Evolutionary conservation across 1,140 invertebrate species (phyloP), one percentile per base, ranked within the genome.

Genomic region (Panagrolaimus sp.): DNA sequence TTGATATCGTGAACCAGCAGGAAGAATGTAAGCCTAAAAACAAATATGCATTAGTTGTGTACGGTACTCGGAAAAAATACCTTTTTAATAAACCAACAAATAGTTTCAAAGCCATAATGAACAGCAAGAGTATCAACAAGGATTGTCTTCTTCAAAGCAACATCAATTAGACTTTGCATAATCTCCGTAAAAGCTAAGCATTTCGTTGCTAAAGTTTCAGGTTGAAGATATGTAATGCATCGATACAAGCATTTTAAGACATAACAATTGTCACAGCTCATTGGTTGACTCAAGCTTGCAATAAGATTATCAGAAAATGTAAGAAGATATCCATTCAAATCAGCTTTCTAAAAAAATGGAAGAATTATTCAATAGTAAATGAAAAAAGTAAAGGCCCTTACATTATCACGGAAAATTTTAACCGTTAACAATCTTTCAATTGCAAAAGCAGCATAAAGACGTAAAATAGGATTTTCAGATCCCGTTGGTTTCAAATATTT

Each of bases 231-330:
- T 10, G 52, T 58, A 8, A 58, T 58, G 28, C 21, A 28, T 26
- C 52, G 52, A 14, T 58, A 58, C 52, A 58, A 28, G 28, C 52
- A 58, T 17, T 58, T 58, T n/a, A 58, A 28, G 28, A 58, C 28
- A 28, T 26, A 58, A 10, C 21, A 21, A 58, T 58, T 58, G 5
- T 58, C 28, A 21, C 28, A 58, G 17, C 52, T 28, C 10, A 58
- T 58, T 8, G 52, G 52, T 28, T 58, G 52, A 21, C 17, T 17
- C 15, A 58, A 21, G 10, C 21, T 26, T 4, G 21, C 52, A 28
- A 58, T 58, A 28, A 58, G 52, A 58, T 58, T 21, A 14, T 28
- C 28, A n/a, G 52, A 21, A 21, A 58, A 58, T n/a, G 21, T n/a
- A 14, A 58, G 14, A 58, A 58, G 28, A 21, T 58, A 28, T 12